Evolutionary conservation across 1,140 invertebrate species (phyloP).

Genomic region (Zaprionus ghesquierei): DNA sequence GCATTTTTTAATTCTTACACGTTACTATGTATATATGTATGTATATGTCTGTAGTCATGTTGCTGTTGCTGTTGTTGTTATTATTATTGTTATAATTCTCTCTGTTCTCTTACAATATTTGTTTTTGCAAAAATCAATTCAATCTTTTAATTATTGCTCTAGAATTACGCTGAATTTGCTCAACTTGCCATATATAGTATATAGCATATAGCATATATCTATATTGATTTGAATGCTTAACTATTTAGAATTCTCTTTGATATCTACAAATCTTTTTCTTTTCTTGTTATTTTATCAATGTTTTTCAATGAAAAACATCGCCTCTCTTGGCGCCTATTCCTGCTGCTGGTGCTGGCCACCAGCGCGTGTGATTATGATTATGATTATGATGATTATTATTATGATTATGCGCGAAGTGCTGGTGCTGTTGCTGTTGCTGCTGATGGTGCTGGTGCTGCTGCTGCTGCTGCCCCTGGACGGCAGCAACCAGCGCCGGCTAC

Average conservation of each 20-base stretch:
- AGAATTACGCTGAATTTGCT: constrained; percentile 12
- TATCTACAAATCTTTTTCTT: constrained; percentile 30
- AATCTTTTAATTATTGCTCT: constrained; percentile 64
- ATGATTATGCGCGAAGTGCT: constrained; percentile 41
- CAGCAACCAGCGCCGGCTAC: constrained; percentile 53
- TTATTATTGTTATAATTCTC: constrained; percentile 23
- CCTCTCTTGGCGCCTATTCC: constrained; percentile 71
- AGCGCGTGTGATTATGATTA: constrained; percentile 64
- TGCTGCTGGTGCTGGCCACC: constrained; percentile 65
- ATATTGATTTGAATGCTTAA: constrained; percentile 24
- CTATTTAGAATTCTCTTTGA: constrained; percentile 40
- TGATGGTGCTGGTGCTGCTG: constrained; percentile 18
- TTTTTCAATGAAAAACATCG: constrained; percentile 79
- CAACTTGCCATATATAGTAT: constrained; percentile 15
- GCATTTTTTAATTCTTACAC: constrained; percentile 55
- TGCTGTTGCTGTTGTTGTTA: constrained; percentile 12
- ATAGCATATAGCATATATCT: constrained; percentile 5
- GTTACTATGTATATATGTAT: constrained; percentile 42
- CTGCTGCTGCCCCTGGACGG: constrained; percentile 27
- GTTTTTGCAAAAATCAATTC: constrained; percentile 43
- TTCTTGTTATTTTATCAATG: constrained; percentile 39
- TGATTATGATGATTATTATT: constrained; percentile 59
- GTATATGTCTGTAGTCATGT: constrained; percentile 43
- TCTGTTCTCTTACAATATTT: constrained; percentile 25
- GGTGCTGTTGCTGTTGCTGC: constrained; percentile 22